Conservation (phyloP, 2,113 vertebrate species). For the Epinephelus moara region DNA sequence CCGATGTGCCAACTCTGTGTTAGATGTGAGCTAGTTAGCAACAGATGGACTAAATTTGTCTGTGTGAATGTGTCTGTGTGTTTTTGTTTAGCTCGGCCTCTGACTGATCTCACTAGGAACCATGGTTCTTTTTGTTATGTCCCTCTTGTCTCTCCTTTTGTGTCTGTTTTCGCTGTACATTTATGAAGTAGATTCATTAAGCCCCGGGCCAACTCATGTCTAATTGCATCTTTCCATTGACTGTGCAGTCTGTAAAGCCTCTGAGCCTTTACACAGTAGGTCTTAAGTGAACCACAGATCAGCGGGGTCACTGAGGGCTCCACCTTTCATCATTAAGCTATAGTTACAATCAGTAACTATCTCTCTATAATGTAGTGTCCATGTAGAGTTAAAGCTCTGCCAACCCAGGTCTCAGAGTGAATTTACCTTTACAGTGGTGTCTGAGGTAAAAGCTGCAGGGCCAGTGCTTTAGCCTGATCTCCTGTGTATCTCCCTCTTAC, state of each 20-base stretch:
- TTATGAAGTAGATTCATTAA: background rate
- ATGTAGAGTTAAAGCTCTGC: background rate
- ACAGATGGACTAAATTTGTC: too few species aligned
- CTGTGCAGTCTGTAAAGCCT: background rate
- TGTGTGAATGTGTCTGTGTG: too few species aligned
- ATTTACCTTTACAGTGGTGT: background rate
- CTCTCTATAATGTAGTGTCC: background rate
- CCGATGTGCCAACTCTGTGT: background rate
- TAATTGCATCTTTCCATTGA: background rate
- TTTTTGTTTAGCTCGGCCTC: too few species aligned
- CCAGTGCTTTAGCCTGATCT: background rate
- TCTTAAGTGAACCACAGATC: background rate
- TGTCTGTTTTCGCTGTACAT: background rate
- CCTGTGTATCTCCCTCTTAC: constrained; percentile 6
- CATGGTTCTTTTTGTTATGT: background rate
- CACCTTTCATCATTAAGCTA: background rate
- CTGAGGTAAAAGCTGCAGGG: constrained; percentile 13
- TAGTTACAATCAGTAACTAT: constrained; percentile 1
- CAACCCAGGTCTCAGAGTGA: background rate
- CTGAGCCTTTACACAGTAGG: background rate
- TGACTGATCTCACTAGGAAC: background rate
- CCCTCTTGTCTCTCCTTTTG: background rate
- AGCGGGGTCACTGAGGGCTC: background rate
- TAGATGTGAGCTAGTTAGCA: background rate
- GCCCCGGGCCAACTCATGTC: background rate